A percentile compares a stretch with the other conserved stretches of the same genome.
Conservation (phyloP, 2,888 invertebrate species). For the Ligdia adustata region DNA sequence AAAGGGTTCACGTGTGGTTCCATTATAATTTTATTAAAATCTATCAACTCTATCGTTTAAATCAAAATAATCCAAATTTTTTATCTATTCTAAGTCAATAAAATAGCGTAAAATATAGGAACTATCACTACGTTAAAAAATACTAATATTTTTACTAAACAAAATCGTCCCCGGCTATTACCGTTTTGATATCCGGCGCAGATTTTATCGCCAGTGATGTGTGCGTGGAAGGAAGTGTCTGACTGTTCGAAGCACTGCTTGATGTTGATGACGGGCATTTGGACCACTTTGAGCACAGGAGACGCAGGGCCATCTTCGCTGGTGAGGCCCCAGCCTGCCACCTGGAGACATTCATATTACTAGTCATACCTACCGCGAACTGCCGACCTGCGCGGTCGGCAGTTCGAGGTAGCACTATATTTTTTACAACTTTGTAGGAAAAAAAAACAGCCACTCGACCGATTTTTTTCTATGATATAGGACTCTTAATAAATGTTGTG, state of each 20-base stretch:
- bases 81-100: no score
- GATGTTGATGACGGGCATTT: neutral
- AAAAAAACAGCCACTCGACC: no score
- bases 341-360: neutral
- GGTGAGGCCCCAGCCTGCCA: neutral
- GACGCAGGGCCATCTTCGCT: neutral
- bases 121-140: neutral
- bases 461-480: no score
- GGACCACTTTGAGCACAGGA: neutral
- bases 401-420: neutral
- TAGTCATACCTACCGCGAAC: neutral
- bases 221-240: slow-evolving; percentile 32
- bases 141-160: no score
- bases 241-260: slow-evolving; percentile 25
- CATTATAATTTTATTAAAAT: no score
- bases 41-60: no score
- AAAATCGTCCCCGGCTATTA: neutral
- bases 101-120: neutral
- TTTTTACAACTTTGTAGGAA: no score
- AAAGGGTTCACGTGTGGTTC: no score
- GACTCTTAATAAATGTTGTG: no score
- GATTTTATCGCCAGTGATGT: slow-evolving; percentile 47
- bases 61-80: no score
- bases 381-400: neutral
- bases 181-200: slow-evolving; percentile 41